phyloP scores from a whole-genome alignment of 2,797 vertebrate species.

The Gambelia wislizenii region DNA sequence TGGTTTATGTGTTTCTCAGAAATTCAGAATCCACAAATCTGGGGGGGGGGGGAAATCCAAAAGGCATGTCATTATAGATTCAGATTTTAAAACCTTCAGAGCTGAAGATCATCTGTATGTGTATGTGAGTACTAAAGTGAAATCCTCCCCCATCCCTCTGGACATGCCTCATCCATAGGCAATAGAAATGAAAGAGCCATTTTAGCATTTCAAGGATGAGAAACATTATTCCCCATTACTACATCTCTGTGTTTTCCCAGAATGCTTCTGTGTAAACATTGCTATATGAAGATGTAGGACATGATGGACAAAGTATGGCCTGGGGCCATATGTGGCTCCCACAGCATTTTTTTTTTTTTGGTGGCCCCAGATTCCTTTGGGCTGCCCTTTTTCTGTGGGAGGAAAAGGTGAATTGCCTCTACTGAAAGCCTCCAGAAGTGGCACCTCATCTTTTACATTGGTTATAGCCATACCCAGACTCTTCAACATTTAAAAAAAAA shows the following conservation, averaged over 20 bases:
- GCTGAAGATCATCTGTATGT: neutral
- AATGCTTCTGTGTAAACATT: neutral
- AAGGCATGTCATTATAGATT: neutral
- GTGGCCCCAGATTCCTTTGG: too few relatives aligned
- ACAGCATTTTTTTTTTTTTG: too few relatives aligned
- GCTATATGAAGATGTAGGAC: neutral
- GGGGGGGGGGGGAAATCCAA: too few relatives aligned
- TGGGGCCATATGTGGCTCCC: too few relatives aligned
- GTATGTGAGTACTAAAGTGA: neutral
- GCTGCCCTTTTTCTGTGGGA: too few relatives aligned
- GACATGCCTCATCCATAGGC: neutral
- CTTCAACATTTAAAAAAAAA: too few relatives aligned
- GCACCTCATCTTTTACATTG: too few relatives aligned
- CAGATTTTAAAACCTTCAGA: neutral
- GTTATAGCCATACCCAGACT: too few relatives aligned
- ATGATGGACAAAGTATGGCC: too few relatives aligned
- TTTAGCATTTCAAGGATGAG: neutral
- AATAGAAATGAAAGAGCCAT: neutral
- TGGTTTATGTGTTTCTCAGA: neutral
- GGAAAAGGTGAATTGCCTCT: too few relatives aligned
- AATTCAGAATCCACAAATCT: neutral
- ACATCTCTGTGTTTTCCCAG: neutral
- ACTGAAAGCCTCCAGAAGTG: too few relatives aligned
- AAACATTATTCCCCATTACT: neutral
- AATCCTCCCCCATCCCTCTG: neutral